A percentile compares a stretch with the other conserved stretches of the same genome.
Evolutionary conservation across 2,797 vertebrate genomes (phyloP).

Genomic region (Pipistrellus nathusii): DNA sequence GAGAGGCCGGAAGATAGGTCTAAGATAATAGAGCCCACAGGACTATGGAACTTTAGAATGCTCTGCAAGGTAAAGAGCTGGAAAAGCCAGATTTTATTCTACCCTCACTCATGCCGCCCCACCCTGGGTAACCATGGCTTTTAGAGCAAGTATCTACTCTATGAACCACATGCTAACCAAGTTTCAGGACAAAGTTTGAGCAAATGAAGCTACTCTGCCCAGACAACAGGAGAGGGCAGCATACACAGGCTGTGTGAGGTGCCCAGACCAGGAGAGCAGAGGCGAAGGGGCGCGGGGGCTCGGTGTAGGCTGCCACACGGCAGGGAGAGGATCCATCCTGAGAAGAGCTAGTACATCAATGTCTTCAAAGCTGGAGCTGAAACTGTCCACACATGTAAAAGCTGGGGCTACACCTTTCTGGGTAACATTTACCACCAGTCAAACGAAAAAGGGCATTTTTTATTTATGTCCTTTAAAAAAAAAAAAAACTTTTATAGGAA

Average conservation of each 20-base stretch:
- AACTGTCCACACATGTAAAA: not conserved
- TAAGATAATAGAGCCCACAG: accelerated
- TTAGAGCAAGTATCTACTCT: not conserved
- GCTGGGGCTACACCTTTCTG: no score
- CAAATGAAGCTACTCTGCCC: no score
- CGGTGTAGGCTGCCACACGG: not conserved
- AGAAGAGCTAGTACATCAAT: not conserved
- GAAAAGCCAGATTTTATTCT: not conserved
- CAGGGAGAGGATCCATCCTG: not conserved
- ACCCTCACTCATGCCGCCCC: not conserved
- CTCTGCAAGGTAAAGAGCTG: not conserved
- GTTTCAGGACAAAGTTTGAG: not conserved
- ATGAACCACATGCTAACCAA: not conserved
- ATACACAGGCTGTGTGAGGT: accelerated
- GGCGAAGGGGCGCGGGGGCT: accelerated
- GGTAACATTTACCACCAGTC: not conserved
- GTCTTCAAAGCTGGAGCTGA: not conserved
- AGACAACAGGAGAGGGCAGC: not conserved
- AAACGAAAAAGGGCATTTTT: not conserved
- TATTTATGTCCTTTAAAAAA: not conserved
- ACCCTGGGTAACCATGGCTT: not conserved
- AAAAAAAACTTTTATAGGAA: not conserved
- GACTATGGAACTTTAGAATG: not conserved
- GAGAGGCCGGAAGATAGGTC: not conserved
- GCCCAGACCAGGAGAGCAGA: not conserved